A percentile compares a stretch with the other conserved stretches of the same genome.
phyloP scores from a whole-genome alignment of 2,797 vertebrate genomes.

The Myioborus melanocephalus region DNA sequence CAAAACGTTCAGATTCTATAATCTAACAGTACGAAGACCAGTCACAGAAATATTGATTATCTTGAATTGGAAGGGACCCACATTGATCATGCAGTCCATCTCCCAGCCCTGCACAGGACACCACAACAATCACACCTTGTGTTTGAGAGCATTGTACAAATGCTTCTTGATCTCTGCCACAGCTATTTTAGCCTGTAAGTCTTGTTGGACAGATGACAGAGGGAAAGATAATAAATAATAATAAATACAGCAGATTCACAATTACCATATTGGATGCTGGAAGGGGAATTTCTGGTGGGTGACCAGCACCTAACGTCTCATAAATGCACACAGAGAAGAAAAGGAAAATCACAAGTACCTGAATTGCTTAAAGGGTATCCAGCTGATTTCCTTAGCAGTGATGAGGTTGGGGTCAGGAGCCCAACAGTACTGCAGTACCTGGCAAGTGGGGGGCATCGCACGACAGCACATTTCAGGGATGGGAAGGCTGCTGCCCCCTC shows the following conservation, averaged over 20 bases:
- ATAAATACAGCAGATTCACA: background rate
- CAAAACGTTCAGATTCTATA: background rate
- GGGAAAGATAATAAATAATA: background rate
- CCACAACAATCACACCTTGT: background rate
- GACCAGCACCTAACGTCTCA: accelerated
- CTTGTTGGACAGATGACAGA: background rate
- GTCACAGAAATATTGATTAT: background rate
- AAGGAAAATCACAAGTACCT: background rate
- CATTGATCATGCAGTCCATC: background rate
- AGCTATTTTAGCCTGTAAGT: background rate
- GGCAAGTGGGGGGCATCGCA: background rate
- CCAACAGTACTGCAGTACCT: accelerated
- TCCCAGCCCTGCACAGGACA: background rate
- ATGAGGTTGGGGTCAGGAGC: background rate
- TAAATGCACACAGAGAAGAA: background rate
- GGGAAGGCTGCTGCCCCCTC: background rate
- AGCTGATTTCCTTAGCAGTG: background rate
- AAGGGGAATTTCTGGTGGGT: background rate
- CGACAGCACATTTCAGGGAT: accelerated
- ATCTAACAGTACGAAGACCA: background rate
- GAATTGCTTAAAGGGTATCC: background rate
- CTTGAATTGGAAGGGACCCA: background rate
- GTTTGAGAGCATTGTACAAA: background rate
- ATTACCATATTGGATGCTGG: no score
- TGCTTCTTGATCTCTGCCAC: background rate